phyloP scores from a whole-genome alignment of 2,888 invertebrate genomes.

The Therioaphis trifolii region DNA sequence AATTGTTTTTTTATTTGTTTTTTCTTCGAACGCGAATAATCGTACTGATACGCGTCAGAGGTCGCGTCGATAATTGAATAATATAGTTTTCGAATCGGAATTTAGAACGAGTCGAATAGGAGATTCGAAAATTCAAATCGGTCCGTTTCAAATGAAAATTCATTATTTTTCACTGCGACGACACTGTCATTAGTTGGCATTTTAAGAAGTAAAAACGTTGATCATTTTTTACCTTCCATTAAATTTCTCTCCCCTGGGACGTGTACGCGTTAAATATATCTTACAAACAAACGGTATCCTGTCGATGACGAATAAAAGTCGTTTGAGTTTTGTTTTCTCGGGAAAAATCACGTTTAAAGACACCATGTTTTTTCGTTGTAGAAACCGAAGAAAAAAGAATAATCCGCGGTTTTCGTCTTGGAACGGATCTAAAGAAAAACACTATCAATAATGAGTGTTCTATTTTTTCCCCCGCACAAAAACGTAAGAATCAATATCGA shows the following conservation, averaged over 20 bases:
- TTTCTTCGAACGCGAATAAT: too few species aligned
- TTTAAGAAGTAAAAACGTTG: background rate
- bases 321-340: background rate
- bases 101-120: background rate
- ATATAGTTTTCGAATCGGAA: background rate
- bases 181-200: background rate
- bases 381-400: background rate
- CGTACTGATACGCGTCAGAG: too few species aligned
- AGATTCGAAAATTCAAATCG: background rate
- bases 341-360: background rate
- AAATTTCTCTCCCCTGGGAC: background rate
- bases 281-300: background rate
- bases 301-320: constrained; percentile 25
- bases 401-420: background rate
- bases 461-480: too few species aligned
- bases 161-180: background rate
- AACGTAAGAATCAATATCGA: too few species aligned
- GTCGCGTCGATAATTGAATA: too few species aligned
- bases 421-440: background rate
- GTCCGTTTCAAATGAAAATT: background rate
- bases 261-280: background rate
- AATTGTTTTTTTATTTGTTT: too few species aligned
- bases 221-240: background rate
- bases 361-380: background rate
- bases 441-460: too few species aligned